Conservation (phyloP, 92 coral and sea anemone species). For the Chrysogorgia sp. region DNA sequence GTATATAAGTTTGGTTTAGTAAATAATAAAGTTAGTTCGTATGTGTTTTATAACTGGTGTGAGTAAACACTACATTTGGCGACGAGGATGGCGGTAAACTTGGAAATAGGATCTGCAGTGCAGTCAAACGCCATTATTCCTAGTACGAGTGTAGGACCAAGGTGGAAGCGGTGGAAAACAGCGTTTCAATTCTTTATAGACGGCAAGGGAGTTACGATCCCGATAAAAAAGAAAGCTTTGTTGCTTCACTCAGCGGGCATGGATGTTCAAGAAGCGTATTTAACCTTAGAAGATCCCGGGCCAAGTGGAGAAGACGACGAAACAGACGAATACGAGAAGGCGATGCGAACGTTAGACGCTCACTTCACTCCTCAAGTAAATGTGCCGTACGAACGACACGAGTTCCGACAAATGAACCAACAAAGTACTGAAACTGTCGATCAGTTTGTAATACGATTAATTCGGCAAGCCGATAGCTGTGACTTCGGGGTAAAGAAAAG, state of each 20-base stretch:
- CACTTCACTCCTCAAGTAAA: slow-evolving; percentile 52
- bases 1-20: no score
- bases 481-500: slow-evolving; percentile 57
- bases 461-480: slow-evolving; percentile 59
- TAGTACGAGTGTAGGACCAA: no score
- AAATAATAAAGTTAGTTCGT: no score
- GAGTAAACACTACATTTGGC: no score
- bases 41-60: no score
- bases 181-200: slow-evolving; percentile 13
- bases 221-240: slow-evolving; percentile 30
- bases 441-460: slow-evolving; percentile 58
- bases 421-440: slow-evolving; percentile 40
- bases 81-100: no score
- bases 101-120: no score
- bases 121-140: no score
- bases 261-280: slow-evolving; percentile 32
- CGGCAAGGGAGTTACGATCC: slow-evolving; percentile 38
- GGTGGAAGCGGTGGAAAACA: slow-evolving; percentile 35
- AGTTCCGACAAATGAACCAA: slow-evolving; percentile 50
- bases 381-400: slow-evolving; percentile 52
- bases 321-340: no score
- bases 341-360: slow-evolving; percentile 40
- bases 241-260: slow-evolving; percentile 36
- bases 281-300: slow-evolving; percentile 13
- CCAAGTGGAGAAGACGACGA: slow-evolving; percentile 12